Conservation (phyloP, 2,113 vertebrate species). For the Sebastes fasciatus region DNA sequence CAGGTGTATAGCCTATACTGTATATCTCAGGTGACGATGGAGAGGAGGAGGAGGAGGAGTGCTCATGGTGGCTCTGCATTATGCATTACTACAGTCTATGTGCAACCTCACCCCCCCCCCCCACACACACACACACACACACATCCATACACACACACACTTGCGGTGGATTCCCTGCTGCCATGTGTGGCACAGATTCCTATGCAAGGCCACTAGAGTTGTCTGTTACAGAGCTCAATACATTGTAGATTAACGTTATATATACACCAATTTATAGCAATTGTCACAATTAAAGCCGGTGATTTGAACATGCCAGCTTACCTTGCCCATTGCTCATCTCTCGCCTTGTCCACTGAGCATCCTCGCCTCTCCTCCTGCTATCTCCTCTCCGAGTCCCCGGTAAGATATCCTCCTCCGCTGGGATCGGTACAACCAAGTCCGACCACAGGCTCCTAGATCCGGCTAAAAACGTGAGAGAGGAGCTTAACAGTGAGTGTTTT, state of each 20-base stretch:
- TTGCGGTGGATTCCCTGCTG: constrained; percentile 50
- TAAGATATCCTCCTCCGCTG: constrained; percentile 18
- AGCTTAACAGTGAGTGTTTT: not conserved
- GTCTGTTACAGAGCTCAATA: not conserved
- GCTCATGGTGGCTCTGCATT: constrained; percentile 47
- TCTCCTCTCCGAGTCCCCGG: constrained; percentile 30
- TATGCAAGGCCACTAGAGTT: constrained; percentile 23
- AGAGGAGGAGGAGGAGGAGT: not conserved
- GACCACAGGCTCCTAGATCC: not conserved
- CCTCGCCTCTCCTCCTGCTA: constrained; percentile 33
- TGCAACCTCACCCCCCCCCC: not conserved
- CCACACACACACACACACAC: constrained; percentile 15
- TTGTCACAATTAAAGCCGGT: not conserved
- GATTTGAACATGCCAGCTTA: constrained; percentile 28
- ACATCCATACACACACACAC: constrained; percentile 44
- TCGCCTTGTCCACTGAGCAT: constrained; percentile 45
- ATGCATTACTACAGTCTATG: constrained; percentile 10
- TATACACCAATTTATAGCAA: not conserved
- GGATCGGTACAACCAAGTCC: constrained; percentile 22
- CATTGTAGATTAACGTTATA: not conserved
- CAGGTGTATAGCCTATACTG: constrained; percentile 44
- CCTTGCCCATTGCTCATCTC: constrained; percentile 69
- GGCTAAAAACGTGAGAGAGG: not conserved
- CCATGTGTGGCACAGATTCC: constrained; percentile 55
- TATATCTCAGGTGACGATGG: constrained; percentile 45